Conservation (phyloP, 2,113 vertebrate species). For the Phrynocephalus versicolor region DNA sequence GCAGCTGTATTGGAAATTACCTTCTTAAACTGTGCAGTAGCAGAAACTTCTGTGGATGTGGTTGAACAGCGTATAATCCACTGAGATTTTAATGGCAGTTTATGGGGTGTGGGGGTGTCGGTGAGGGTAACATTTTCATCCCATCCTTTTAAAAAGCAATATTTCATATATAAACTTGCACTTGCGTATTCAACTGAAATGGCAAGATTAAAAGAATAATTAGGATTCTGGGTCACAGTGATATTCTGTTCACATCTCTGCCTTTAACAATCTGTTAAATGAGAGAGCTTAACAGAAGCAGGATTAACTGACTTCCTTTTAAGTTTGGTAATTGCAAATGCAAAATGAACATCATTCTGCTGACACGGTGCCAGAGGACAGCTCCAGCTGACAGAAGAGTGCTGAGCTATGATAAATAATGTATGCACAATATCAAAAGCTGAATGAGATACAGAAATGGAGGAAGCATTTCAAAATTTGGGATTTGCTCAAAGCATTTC, state of each 20-base stretch:
- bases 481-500: slow-evolving; percentile 70
- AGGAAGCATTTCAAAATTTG: slow-evolving; percentile 68
- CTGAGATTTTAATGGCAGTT: slow-evolving; percentile 31
- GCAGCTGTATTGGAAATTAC: slow-evolving; percentile 34
- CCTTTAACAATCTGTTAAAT: slow-evolving; percentile 58
- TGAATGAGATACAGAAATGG: slow-evolving; percentile 68
- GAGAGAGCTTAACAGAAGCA: slow-evolving; percentile 51
- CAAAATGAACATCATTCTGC: slow-evolving; percentile 66
- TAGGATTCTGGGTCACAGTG: slow-evolving; percentile 48
- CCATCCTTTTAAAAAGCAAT: slow-evolving; percentile 3
- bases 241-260: slow-evolving; percentile 52
- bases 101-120: slow-evolving; percentile 7
- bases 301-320: slow-evolving; percentile 65
- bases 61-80: slow-evolving; percentile 11
- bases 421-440: slow-evolving; percentile 76
- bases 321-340: slow-evolving; percentile 66
- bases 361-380: slow-evolving; percentile 71
- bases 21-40: slow-evolving; percentile 1
- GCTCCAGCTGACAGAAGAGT: slow-evolving; percentile 65
- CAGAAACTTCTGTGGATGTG: slow-evolving; percentile 18
- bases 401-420: slow-evolving; percentile 79
- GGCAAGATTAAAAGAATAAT: slow-evolving; percentile 47
- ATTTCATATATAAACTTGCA: slow-evolving; percentile 48
- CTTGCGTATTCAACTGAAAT: slow-evolving; percentile 46
- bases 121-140: slow-evolving; percentile 38